These are phyloP conservation scores for Chrysopa pallens DNA, from an alignment of 1,140 invertebrate genomes.

Conservation along the genomic window DNA sequence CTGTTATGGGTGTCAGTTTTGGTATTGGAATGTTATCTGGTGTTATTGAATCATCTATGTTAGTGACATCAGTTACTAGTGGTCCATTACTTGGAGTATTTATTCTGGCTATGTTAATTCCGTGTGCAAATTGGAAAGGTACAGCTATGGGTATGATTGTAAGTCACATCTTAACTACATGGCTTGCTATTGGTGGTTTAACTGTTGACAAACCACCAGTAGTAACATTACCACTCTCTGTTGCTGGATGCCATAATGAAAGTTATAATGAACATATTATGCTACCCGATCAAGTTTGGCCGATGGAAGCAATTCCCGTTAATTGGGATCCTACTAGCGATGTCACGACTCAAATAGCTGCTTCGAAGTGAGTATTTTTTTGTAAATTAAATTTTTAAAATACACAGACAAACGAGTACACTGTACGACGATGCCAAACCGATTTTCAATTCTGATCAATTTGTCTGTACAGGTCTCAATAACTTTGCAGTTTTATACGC, in stretches of 20 bases:
- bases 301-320: conserved; percentile 6
- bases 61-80: conserved; percentile 55
- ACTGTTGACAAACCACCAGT: conserved; percentile 25
- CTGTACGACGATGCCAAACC: too few species aligned
- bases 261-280: conserved; percentile 38
- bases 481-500: too few species aligned
- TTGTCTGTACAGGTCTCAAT: not conserved
- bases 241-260: conserved; percentile 40
- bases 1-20: conserved; percentile 54
- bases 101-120: conserved; percentile 49
- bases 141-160: conserved; percentile 45
- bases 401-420: not conserved
- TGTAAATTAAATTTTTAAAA: not conserved
- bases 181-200: conserved; percentile 43
- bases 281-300: conserved; percentile 18
- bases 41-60: conserved; percentile 57
- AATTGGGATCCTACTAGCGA: conserved; percentile 1
- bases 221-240: conserved; percentile 32
- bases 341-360: too few species aligned
- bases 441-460: too few species aligned
- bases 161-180: conserved; percentile 40
- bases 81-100: conserved; percentile 51
- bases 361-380: not conserved
- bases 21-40: conserved; percentile 49
- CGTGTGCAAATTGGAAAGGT: conserved; percentile 57